Conservation (phyloP, 2,113 vertebrate genomes). For the Cyprinodon brontotheroides region DNA sequence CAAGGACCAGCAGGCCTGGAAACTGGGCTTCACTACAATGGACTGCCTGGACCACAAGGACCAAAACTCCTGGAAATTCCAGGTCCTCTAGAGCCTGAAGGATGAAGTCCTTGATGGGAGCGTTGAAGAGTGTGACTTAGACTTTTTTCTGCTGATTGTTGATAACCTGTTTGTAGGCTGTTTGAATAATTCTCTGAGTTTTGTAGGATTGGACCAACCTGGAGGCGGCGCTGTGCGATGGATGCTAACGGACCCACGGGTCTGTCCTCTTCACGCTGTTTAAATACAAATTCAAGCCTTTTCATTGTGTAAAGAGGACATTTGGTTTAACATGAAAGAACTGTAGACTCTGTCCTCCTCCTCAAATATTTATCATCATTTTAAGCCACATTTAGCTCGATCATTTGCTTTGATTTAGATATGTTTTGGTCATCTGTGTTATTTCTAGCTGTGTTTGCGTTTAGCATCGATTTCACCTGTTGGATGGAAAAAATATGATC, state of each 20-base stretch:
- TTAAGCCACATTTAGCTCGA: slow-evolving; percentile 41
- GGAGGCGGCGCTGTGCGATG: slow-evolving; percentile 21
- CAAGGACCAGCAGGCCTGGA: slow-evolving; percentile 88
- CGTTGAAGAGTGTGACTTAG: slow-evolving; percentile 14
- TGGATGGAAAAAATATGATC: slow-evolving; percentile 37
- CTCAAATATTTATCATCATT: slow-evolving; percentile 46
- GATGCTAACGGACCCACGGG: slow-evolving; percentile 21
- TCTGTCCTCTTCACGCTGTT: slow-evolving; percentile 10
- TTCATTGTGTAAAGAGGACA: slow-evolving; percentile 27
- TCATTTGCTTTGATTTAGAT: slow-evolving; percentile 51
- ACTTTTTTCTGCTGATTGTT: slow-evolving; percentile 22
- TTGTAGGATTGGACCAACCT: slow-evolving; percentile 36
- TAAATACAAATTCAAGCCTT: slow-evolving; percentile 49
- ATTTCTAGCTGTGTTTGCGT: slow-evolving; percentile 51
- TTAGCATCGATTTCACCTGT: slow-evolving; percentile 46
- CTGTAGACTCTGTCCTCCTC: slow-evolving; percentile 29
- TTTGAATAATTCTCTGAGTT: slow-evolving; percentile 29
- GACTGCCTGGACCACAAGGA: slow-evolving; percentile 90
- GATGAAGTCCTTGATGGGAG: neutral
- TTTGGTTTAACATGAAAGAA: slow-evolving; percentile 23
- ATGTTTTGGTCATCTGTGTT: slow-evolving; percentile 53
- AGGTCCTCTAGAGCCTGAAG: slow-evolving; percentile 80
- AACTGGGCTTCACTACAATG: slow-evolving; percentile 85
- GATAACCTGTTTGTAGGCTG: slow-evolving; percentile 49
- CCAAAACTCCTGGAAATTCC: slow-evolving; percentile 89